These are phyloP conservation scores for Malurus splendens DNA, from an alignment of 2,797 vertebrate genomes.

Conservation along the genomic window DNA sequence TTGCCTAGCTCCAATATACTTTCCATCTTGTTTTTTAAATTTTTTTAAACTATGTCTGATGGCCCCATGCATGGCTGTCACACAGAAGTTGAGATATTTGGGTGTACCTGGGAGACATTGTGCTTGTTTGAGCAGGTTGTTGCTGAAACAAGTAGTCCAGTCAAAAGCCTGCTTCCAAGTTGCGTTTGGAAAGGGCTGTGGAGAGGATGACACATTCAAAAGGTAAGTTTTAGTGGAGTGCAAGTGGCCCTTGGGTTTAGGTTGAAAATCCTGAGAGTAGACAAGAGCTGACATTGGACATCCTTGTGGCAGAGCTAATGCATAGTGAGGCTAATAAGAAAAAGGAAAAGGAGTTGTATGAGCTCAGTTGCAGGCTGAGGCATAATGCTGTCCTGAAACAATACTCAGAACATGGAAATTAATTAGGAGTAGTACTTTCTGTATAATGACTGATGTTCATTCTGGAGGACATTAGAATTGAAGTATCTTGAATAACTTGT, in stretches of 20 bases:
- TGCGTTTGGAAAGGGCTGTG: neutral
- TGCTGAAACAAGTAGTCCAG: neutral
- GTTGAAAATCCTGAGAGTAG: neutral
- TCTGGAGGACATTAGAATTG: neutral
- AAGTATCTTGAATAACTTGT: neutral
- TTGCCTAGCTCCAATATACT: neutral
- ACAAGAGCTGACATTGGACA: neutral
- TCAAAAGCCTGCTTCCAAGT: neutral
- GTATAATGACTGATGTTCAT: neutral
- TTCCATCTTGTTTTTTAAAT: neutral
- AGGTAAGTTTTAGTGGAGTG: neutral
- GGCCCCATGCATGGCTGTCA: neutral
- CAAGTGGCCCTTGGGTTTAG: neutral
- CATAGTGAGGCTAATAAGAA: neutral
- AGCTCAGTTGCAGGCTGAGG: neutral
- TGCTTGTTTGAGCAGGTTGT: neutral
- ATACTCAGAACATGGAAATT: neutral
- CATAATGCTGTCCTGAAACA: neutral
- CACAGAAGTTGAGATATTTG: neutral
- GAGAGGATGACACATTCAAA: neutral
- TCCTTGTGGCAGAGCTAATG: neutral
- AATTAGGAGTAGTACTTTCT: rapidly evolving
- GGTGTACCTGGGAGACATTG: neutral
- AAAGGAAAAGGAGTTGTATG: neutral
- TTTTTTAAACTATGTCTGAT: rapidly evolving